Base-by-base conservation (phyloP, 2,797 vertebrate species). In the Tokudaia tokunoshimensis region DNA sequence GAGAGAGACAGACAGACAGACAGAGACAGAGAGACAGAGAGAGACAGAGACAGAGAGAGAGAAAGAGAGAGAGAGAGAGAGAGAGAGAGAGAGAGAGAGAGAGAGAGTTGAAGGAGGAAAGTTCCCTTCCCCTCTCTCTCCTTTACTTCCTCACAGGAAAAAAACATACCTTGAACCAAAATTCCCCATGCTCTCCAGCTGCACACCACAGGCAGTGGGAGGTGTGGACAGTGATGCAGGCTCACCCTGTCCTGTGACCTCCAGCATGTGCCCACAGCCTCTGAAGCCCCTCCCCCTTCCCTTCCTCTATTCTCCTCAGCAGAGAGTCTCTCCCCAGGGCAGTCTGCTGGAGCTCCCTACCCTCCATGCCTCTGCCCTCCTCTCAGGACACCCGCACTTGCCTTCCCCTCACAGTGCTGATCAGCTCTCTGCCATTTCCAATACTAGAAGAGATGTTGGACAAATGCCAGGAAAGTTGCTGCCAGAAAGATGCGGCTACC, bases 361-460 rank as follows among this genome's bases (percentile, higher is more conserved):
- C 41, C 44, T 14, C 17, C 26, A 9, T 14, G 20, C 7, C 74
- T 65, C 41, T 15, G 1, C 67, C 15, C 50, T 15, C 20, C 37
- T 26, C 9, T 3, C 1, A 52, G 52, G 34, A 20, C 20, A 20
- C 63, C 29, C 29, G 34, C 17, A 31, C 10, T 11, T 4, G 6
- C 19, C 14, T 26, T 44, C 12, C 34, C 10, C 55, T 67, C 15
- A 0, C 8, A 6, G 67, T 1, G 1, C 6, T 26, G 4, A 13
- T 44, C 59, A 52, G n/a, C 11, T 41, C 7, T 50, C 85, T 14
- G 1, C 3, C 41, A 29, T 29, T 3, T 44, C 82, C 3, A 0
- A 24, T 50, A 13, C 52, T 13, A 8, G 9, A 24, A 37, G 1
- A 19, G 6, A 2, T 29, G 26, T 17, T 0, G 14, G 17, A 4